Percentiles rank a stretch among this genome's conserved stretches.
Conservation (phyloP, 2,888 invertebrate genomes). For the Lepidochitona cinerea region DNA sequence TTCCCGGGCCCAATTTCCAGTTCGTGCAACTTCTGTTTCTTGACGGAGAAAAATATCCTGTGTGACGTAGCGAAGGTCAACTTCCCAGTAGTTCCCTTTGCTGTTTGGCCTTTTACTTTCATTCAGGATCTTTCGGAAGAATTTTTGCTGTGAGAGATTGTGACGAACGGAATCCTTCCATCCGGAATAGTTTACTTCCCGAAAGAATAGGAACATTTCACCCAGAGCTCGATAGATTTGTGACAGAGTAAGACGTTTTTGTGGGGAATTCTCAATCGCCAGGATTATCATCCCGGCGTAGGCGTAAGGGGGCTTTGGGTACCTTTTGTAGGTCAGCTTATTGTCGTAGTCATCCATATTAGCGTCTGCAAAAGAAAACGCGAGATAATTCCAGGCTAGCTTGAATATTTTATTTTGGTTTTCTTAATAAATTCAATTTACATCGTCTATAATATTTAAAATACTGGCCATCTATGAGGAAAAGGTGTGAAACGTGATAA, state of each 20-base stretch:
- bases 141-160: conserved; percentile 44
- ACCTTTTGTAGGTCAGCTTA: too few species aligned
- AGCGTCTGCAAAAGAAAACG: too few species aligned
- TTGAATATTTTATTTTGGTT: too few species aligned
- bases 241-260: conserved; percentile 35
- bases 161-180: conserved; percentile 57
- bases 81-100: conserved; percentile 34
- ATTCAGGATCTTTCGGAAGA: conserved; percentile 39
- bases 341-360: too few species aligned
- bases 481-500: too few species aligned
- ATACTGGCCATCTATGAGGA: too few species aligned
- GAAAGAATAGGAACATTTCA: conserved; percentile 51
- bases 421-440: too few species aligned
- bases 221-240: conserved; percentile 34
- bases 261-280: conserved; percentile 43
- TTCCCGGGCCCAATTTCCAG: conserved; percentile 27
- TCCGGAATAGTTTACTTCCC: conserved; percentile 41
- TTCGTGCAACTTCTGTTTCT: conserved; percentile 26
- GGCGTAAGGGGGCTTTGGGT: conserved; percentile 54
- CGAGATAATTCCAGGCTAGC: too few species aligned
- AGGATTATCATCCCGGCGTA: conserved; percentile 50
- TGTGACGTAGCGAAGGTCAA: conserved; percentile 36
- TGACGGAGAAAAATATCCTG: conserved; percentile 36
- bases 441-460: too few species aligned
- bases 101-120: conserved; percentile 1